Conservation (phyloP, 2,113 vertebrate genomes). For the Sylvilagus bachmani region DNA sequence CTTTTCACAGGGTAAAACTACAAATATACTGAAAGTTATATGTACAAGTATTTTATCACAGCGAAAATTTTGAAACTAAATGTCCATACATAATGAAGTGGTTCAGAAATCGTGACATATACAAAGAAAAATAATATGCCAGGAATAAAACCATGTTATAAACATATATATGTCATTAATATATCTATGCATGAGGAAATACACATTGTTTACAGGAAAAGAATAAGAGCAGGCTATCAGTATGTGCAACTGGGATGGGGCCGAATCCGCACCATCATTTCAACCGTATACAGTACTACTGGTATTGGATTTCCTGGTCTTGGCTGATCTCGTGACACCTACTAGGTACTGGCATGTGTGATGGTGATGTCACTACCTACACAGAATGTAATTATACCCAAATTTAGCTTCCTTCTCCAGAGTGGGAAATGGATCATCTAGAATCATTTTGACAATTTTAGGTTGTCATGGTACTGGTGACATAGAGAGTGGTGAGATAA, state of each 20-base stretch:
- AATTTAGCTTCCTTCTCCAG: background rate
- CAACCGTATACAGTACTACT: background rate
- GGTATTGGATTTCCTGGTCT: background rate
- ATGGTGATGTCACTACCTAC: background rate
- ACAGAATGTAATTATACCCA: background rate
- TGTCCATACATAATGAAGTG: constrained; percentile 34
- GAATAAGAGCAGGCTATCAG: background rate
- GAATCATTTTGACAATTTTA: constrained; percentile 34
- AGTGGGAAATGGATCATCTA: background rate
- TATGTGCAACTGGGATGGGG: background rate
- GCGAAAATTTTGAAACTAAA: constrained; percentile 35
- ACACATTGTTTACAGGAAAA: background rate
- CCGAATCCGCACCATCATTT: background rate
- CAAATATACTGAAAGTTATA: constrained; percentile 27
- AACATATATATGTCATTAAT: background rate
- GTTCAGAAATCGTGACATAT: constrained; percentile 8
- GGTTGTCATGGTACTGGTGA: background rate
- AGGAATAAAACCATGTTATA: background rate
- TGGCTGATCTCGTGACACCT: background rate
- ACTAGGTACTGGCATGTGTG: background rate
- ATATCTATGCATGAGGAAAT: background rate
- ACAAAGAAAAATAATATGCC: constrained; percentile 50
- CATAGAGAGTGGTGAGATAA: background rate
- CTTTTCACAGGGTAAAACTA: constrained; percentile 34
- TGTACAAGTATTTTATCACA: background rate